Base-by-base conservation (phyloP, 1,140 invertebrate genomes). In the Cardiocondyla obscurior region DNA sequence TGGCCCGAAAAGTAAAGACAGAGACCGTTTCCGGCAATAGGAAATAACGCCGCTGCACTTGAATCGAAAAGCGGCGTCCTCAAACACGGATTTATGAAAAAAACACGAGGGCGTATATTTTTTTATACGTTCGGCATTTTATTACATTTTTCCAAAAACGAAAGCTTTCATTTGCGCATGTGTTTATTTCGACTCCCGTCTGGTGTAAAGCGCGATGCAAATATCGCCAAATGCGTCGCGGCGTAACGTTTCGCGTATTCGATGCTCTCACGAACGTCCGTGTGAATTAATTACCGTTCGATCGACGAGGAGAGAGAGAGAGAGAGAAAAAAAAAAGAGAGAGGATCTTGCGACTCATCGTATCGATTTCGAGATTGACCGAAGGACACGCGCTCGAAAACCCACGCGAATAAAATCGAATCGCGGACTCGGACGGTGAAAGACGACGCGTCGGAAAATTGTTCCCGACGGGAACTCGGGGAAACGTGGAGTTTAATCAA, bases 1-100 rank as follows among this genome's bases (percentile, higher is more conserved):
- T 70, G n/a, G n/a, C n/a, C n/a, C n/a, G n/a, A 86, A 86, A 55
- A 51, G 39, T 5, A n/a, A 55, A 85, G 51, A 83, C 69, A 65
- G 53, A 39, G 55, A 44, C 36, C 19, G 36, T 76, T n/a, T n/a
- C 28, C 55, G 46, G 39, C 57, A 46, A 33, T 33, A 70, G 51
- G 70, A 70, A 70, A 51, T n/a, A 39, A 46, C 5, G 30, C 0
- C 22, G 5, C 55, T 44, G 42, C n/a, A 55, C 14, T 30, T 36
- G 49, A 82, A 86, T 85, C 55, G 53, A 79, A 79, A 67, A 69
- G 46, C 33, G 58, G 39, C 28, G 28, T 70, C 8, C 53, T 65
- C 19, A 16, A 55, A n/a, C 16, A 16, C 30, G 39, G 28, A 19
- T 74, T 74, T 62, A 64, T 74, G 22, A 60, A 74, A 72, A 42